Conservation (phyloP, 2,113 vertebrate genomes). For the Vidua chalybeata region DNA sequence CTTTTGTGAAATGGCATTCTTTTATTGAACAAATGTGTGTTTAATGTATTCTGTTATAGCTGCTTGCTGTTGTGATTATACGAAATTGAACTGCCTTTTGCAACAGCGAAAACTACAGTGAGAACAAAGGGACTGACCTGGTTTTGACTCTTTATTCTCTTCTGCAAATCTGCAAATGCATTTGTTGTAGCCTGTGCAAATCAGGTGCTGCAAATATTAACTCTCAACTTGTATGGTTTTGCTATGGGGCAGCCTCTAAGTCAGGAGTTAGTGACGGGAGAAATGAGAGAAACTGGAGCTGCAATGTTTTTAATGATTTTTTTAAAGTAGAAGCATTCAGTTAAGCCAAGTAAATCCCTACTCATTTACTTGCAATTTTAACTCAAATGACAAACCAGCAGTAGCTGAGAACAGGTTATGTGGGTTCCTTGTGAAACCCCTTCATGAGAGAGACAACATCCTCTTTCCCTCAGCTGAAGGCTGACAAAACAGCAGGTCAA, state of each 20-base stretch:
- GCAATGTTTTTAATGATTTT: neutral
- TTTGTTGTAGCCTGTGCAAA: neutral
- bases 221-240: neutral
- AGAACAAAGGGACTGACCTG: neutral
- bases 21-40: constrained; percentile 43
- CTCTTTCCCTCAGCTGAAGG: neutral
- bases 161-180: neutral
- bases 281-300: neutral
- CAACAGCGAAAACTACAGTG: neutral
- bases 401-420: neutral
- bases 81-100: constrained; percentile 5
- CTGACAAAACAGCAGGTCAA: neutral
- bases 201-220: neutral
- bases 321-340: neutral
- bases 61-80: constrained; percentile 32
- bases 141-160: neutral
- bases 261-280: neutral
- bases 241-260: neutral
- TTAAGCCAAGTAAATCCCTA: neutral
- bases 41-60: constrained; percentile 39
- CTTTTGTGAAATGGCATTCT: constrained; percentile 48
- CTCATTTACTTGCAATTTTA: neutral
- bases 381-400: neutral
- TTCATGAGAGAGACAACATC: neutral
- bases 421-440: neutral